Evolutionary conservation across 1,140 invertebrate species (phyloP), one percentile per base, ranked within the genome.

Genomic region (Trichonephila clavata): DNA sequence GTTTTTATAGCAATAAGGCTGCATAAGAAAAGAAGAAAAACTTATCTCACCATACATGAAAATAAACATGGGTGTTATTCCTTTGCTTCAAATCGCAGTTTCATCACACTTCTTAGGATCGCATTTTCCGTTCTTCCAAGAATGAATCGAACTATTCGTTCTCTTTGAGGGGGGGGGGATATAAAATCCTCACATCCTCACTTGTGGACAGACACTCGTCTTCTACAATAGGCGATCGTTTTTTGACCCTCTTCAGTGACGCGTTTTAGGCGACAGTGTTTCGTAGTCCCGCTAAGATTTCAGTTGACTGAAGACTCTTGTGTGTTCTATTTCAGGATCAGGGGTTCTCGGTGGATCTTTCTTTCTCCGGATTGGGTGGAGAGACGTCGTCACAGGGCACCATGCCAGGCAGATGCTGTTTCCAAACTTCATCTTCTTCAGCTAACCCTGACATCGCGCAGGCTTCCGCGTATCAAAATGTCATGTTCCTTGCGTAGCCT

Each of bases 391-490:
- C 88, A 90, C 88, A 77, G 68, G 65, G 88, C 65, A 90, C 21
- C 57, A 24, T 90, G 65, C 65, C 88, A 71, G 61, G 63, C 65
- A 43, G 88, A 60, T 71, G 65, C 65, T 59, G 65, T 32, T 60
- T 90, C 88, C 39, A 43, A 90, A 59, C 88, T 90, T 90, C 71
- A 77, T 90, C 65, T 90, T 90, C 68, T 80, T 80, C 61, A 27
- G 21, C 50, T 80, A 68, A 90, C 39, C 88, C 88, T 90, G 61
- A 77, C 61, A 65, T 90, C 88, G 61, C 88, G 59, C 65, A 80
- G 63, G 57, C 50, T 90, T 43, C 32, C 65, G 65, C 27, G 63
- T 39, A n/a, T 68, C 63, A 59, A 50, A 59, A 90, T 80, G 61
- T 88, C 86, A n/a, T 39, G 60, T 61, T 21, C 80, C 43, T 43